These are phyloP conservation scores for Rhynchonycteris naso DNA, from an alignment of 2,797 vertebrate genomes.

Conservation along the genomic window DNA sequence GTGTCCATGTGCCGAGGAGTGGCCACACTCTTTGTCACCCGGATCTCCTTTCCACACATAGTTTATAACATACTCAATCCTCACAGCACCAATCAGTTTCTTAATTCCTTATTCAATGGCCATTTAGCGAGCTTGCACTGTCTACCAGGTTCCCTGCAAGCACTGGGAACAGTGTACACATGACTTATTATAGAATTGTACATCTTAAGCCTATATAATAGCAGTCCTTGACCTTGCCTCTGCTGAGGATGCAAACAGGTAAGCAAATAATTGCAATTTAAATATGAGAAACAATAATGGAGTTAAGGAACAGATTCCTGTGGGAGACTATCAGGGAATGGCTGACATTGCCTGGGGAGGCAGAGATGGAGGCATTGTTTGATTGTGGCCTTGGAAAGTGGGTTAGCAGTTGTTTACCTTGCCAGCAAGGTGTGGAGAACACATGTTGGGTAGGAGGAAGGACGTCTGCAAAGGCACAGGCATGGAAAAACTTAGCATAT, in stretches of 20 bases:
- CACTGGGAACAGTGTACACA: not conserved
- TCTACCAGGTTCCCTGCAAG: not conserved
- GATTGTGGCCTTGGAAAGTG: not conserved
- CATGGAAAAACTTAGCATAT: not conserved
- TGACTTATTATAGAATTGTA: not conserved
- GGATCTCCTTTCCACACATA: not conserved
- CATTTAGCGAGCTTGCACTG: not conserved
- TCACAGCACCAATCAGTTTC: not conserved
- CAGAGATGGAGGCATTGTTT: not conserved
- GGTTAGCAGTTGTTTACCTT: not conserved
- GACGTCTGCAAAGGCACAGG: not conserved
- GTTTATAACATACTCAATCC: not conserved
- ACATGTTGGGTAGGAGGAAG: not conserved
- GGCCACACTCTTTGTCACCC: not conserved
- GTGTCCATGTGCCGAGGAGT: not conserved
- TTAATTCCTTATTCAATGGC: not conserved
- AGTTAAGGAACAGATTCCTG: not conserved
- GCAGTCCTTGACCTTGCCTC: not conserved
- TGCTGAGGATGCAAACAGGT: not conserved
- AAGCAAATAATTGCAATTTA: slow-evolving; percentile 7
- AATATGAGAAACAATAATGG: slow-evolving; percentile 25
- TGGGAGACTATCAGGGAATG: not conserved
- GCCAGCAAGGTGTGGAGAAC: not conserved
- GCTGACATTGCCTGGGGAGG: not conserved
- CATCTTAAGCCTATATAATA: not conserved